Conservation (phyloP, 1,140 invertebrate genomes). For the Lucilia sericata region DNA sequence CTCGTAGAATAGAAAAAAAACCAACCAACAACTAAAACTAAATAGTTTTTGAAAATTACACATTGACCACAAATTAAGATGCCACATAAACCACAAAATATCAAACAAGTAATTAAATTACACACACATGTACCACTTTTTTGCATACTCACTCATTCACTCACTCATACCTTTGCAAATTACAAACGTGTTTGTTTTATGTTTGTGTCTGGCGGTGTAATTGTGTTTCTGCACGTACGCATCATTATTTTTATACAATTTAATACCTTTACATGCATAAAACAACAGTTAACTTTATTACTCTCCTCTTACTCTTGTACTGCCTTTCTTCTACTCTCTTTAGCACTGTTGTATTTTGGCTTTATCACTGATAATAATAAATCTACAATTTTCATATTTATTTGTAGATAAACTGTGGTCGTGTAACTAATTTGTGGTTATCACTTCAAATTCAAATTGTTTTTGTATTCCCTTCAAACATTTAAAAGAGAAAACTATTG, state of each 20-base stretch:
- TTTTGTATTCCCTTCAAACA: no score
- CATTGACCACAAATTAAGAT: conserved; percentile 35
- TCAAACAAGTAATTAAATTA: conserved; percentile 43
- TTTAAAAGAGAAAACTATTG: no score
- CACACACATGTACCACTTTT: background rate
- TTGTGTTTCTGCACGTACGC: background rate
- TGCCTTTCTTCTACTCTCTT: background rate
- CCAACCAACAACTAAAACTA: background rate
- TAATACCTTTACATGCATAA: background rate
- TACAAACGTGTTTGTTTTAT: no score
- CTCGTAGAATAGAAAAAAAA: background rate
- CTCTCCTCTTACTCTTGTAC: background rate
- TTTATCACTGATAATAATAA: conserved; percentile 42
- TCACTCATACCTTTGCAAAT: background rate
- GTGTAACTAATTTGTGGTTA: conserved; percentile 43
- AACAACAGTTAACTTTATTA: background rate
- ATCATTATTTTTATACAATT: conserved; percentile 13
- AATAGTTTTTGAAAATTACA: conserved; percentile 35
- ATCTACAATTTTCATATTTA: conserved; percentile 42
- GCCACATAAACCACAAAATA: conserved; percentile 40
- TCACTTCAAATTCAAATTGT: conserved; percentile 36
- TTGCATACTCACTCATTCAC: background rate
- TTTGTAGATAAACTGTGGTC: conserved; percentile 41
- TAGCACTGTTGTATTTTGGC: background rate
- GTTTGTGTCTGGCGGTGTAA: background rate